A percentile compares a stretch with the other conserved stretches of the same genome.
Evolutionary conservation across 2,797 vertebrate species (phyloP).

Genomic region (Sebastes trivittatus): DNA sequence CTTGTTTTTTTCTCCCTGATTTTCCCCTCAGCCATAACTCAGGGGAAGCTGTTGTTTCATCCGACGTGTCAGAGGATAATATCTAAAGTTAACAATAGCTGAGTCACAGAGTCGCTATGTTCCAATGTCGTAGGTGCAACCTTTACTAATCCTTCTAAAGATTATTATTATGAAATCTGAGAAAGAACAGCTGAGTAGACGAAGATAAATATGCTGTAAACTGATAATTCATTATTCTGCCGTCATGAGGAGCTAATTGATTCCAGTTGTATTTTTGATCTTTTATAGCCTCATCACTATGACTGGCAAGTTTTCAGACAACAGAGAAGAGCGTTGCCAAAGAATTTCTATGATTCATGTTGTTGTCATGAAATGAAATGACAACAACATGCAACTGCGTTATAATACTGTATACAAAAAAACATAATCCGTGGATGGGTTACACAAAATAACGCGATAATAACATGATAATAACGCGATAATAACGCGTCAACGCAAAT

Average conservation of each 20-base stretch:
- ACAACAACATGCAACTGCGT: not conserved
- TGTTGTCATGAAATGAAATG: constrained; percentile 29
- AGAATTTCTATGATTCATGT: constrained; percentile 24
- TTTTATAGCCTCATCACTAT: constrained; percentile 4
- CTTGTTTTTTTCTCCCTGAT: constrained; percentile 48
- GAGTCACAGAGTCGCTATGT: constrained; percentile 14
- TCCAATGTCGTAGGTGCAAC: not conserved
- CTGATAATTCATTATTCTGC: not conserved
- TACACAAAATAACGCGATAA: not conserved
- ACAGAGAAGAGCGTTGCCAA: constrained; percentile 1
- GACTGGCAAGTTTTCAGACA: not conserved
- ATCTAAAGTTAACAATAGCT: constrained; percentile 54
- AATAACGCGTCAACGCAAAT: no score
- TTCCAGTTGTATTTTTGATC: not conserved
- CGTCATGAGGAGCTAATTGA: constrained; percentile 4
- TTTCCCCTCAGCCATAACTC: constrained; percentile 61
- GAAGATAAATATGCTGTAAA: not conserved
- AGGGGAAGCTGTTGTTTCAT: constrained; percentile 55
- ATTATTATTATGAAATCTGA: constrained; percentile 8
- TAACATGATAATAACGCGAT: no score
- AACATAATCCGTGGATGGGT: not conserved
- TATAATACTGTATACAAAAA: constrained; percentile 12
- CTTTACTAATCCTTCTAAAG: constrained; percentile 28
- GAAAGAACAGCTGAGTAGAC: not conserved
- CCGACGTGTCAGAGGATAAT: constrained; percentile 47